phyloP scores from a whole-genome alignment of 2,888 invertebrate species.

The Idaea aversata region DNA sequence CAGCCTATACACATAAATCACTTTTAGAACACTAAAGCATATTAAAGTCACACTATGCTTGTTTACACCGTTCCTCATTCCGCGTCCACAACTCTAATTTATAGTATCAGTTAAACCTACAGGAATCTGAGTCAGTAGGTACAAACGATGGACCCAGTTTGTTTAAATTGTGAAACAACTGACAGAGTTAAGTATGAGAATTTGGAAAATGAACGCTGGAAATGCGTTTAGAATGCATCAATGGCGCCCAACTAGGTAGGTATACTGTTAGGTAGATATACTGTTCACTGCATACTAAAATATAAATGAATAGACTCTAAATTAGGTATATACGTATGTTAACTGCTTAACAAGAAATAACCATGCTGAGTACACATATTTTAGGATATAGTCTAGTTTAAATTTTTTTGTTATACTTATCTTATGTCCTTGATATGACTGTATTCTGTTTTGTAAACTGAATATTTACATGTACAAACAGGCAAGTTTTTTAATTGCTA shows the following conservation, averaged over 20 bases:
- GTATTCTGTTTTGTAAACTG: no score
- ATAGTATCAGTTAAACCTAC: slow-evolving; percentile 70
- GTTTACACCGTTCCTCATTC: slow-evolving; percentile 27
- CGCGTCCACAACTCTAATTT: slow-evolving; percentile 54
- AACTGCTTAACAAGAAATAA: no score
- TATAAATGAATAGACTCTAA: no score
- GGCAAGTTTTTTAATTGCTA: no score
- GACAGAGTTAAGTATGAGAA: not conserved
- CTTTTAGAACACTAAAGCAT: not conserved
- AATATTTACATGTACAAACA: no score
- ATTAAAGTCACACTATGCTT: not conserved
- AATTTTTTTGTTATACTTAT: no score
- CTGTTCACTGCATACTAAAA: no score
- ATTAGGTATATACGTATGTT: no score
- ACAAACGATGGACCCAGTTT: slow-evolving; percentile 32
- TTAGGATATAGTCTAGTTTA: no score
- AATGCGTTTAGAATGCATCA: not conserved
- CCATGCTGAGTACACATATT: no score
- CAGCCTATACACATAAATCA: not conserved
- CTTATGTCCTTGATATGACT: no score
- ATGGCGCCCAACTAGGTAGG: not conserved
- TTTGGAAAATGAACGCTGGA: not conserved
- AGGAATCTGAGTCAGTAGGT: slow-evolving; percentile 66
- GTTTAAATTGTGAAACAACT: not conserved
- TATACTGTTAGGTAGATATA: no score